Base-by-base conservation (phyloP, 2,797 vertebrate species). In the Cynodonichthys magdalenae region DNA sequence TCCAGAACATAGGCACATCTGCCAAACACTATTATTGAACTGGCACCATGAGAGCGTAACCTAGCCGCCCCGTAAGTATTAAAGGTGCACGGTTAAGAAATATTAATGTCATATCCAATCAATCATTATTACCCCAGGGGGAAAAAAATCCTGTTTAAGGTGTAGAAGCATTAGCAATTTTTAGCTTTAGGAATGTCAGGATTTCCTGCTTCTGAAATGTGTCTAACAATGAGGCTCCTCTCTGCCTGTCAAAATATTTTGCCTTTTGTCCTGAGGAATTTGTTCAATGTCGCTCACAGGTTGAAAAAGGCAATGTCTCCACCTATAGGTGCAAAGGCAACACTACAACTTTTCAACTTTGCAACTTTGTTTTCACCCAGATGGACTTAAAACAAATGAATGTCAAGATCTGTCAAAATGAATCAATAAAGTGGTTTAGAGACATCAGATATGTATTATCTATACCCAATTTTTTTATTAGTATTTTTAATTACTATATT, bases 41-140 rank as follows among this genome's bases (percentile, higher is more conserved):
- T 85, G 86, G 87, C 90, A 85, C 64, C 67, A 80, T 71, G 65
- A 81, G 82, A 87, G 85, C 83, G 72, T 82, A 85, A 86, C 88
- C 82, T 77, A 67, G 81, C 77, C 87, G 63, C 81, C 77, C 77
- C 77, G 79, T 69, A 89, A 87, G 81, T 87, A 89, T 90, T 90
- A 88, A 90, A 92, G 88, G 87, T 92, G 86, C 84, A 86, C 82
- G 80, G 82, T 89, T 87, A 83, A 88, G 87, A 84, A 87, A 93
- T 90, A 92, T 92, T 92, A 93, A 90, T 90, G 92, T 93, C 92
- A 93, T 79, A 83, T 90, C 89, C 82, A 89, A 91, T 94, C 89
- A 92, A 90, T 93, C 91, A 92, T 85, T 83, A 89, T 89, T 88
- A 84, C 79, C 80, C 69, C 15, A 46, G 81, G 79, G 83, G 81